Percentiles rank a stretch among this genome's conserved stretches.
phyloP scores from a whole-genome alignment of 2,113 vertebrate genomes.

The Orthonyx spaldingii region DNA sequence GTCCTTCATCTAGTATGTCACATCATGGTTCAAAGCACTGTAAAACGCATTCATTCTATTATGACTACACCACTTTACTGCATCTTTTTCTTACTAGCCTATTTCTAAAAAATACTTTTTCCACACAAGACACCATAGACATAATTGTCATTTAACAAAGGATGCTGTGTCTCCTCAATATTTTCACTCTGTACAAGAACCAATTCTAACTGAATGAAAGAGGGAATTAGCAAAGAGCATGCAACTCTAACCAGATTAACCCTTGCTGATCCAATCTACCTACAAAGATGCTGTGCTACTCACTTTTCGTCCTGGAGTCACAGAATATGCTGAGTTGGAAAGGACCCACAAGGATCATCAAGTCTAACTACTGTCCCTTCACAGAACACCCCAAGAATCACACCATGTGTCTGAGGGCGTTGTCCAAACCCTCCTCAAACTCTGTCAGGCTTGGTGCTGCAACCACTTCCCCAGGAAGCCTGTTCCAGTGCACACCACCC shows the following conservation, averaged over 20 bases:
- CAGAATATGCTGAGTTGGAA: not conserved
- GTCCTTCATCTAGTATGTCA: not conserved
- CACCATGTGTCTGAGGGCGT: fast-evolving
- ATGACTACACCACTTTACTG: not conserved
- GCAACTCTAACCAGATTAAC: not conserved
- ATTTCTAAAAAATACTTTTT: not conserved
- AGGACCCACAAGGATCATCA: not conserved
- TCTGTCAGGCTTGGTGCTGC: not conserved
- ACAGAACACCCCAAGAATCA: not conserved
- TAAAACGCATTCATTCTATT: not conserved
- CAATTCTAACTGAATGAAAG: not conserved
- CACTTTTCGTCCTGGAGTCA: not conserved
- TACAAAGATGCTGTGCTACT: not conserved
- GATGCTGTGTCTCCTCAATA: not conserved
- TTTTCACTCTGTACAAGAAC: not conserved
- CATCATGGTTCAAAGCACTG: not conserved
- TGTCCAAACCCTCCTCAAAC: not conserved
- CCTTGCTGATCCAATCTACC: not conserved
- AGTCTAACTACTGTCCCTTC: not conserved
- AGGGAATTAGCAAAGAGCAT: not conserved
- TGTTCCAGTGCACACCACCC: not conserved
- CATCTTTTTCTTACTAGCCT: not conserved
- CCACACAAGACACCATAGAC: not conserved
- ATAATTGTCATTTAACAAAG: not conserved
- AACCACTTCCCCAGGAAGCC: not conserved